Evolutionary conservation across 2,888 invertebrate genomes (phyloP).

Genomic region (Nephrotoma guestfalica): DNA sequence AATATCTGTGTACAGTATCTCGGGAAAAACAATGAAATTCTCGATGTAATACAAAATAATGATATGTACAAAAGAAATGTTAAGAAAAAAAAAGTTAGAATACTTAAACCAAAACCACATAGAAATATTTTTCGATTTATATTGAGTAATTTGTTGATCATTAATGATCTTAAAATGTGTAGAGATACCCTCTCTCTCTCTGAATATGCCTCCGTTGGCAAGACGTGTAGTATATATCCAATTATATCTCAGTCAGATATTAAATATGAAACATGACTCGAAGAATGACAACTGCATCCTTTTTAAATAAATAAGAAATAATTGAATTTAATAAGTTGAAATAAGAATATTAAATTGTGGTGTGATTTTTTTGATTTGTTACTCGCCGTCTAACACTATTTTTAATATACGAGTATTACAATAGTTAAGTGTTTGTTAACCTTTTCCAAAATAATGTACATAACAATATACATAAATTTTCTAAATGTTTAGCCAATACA

Average conservation of each 20-base stretch:
- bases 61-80: not conserved
- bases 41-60: not conserved
- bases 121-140: not conserved
- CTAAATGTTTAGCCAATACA: not conserved
- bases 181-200: not conserved
- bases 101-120: not conserved
- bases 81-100: not conserved
- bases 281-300: conserved; percentile 2
- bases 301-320: not conserved
- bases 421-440: not conserved
- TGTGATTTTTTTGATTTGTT: not conserved
- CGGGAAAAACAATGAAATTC: not conserved
- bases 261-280: not conserved
- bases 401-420: not conserved
- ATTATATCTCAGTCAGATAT: not conserved
- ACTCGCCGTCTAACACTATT: not conserved
- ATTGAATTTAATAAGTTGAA: not conserved
- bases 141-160: not conserved
- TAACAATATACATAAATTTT: not conserved
- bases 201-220: not conserved
- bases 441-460: not conserved
- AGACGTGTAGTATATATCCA: not conserved
- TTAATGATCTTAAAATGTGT: not conserved
- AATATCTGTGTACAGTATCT: not conserved
- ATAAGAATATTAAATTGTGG: not conserved